phyloP scores from a whole-genome alignment of 2,888 invertebrate species.

The Cotesia congregata region DNA sequence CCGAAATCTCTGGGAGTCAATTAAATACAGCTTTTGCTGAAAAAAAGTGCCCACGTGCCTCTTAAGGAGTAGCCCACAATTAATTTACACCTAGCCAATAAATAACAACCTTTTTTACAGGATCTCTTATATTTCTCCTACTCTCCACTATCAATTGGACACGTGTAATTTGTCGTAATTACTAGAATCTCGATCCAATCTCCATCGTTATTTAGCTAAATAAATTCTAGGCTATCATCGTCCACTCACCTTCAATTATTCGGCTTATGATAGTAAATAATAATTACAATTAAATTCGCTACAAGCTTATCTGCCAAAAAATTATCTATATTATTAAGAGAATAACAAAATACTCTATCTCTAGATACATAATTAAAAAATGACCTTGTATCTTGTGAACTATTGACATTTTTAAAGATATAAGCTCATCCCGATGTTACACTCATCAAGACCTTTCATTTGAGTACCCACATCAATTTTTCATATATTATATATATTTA shows the following conservation, averaged over 20 bases:
- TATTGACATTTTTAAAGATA: no score
- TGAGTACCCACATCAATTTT: no score
- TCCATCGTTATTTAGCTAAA: not conserved
- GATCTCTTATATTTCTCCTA: not conserved
- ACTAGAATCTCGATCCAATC: not conserved
- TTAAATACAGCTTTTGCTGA: not conserved
- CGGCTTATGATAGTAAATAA: no score
- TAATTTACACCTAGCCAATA: slow-evolving; percentile 1
- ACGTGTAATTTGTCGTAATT: slow-evolving; percentile 15
- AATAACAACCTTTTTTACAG: not conserved
- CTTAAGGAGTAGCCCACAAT: not conserved
- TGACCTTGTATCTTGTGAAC: no score
- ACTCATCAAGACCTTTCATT: no score
- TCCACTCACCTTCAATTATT: not conserved
- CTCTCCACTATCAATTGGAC: slow-evolving; percentile 9
- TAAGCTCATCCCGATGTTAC: no score
- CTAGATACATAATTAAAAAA: no score
- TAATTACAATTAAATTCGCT: no score
- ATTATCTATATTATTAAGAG: no score
- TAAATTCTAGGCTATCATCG: not conserved
- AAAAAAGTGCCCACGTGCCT: not conserved
- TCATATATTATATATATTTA: no score
- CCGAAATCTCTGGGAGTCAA: not conserved
- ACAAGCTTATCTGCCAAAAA: no score
- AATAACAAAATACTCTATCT: no score